These are phyloP conservation scores for Lutjanus argentimaculatus DNA, from an alignment of 2,797 vertebrate species.

Conservation along the genomic window DNA sequence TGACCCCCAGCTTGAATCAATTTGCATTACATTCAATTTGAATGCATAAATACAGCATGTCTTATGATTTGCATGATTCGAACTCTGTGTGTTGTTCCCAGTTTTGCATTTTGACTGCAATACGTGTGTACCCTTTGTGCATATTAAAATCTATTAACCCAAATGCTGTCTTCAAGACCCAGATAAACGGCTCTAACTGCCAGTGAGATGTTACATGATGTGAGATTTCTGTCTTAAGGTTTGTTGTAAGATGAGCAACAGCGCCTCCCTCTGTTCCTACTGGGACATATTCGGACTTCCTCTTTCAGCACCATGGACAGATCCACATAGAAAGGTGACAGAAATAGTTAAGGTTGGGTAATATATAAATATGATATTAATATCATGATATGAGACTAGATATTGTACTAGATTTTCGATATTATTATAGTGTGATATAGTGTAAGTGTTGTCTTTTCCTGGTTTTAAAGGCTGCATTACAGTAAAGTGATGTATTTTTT, in stretches of 20 bases:
- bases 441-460: no score
- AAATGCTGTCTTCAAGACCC: background rate
- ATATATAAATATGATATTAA: no score
- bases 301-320: conserved; percentile 68
- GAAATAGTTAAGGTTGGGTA: no score
- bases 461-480: no score
- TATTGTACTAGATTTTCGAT: no score
- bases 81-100: background rate
- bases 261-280: conserved; percentile 68
- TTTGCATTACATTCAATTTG: conserved; percentile 47
- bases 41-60: conserved; percentile 12
- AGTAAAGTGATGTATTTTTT: no score
- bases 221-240: background rate
- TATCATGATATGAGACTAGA: no score
- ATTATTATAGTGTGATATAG: no score
- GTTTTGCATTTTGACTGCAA: background rate
- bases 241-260: conserved; percentile 63
- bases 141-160: background rate
- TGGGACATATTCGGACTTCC: background rate
- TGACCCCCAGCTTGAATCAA: conserved; percentile 41
- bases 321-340: background rate
- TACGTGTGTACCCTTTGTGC: background rate
- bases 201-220: background rate
- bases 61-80: background rate
- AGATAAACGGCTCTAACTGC: conserved; percentile 16